A percentile compares a stretch with the other conserved stretches of the same genome.
These are phyloP conservation scores for Unio delphinus DNA, from an alignment of 2,888 invertebrate genomes.

Conservation along the genomic window DNA sequence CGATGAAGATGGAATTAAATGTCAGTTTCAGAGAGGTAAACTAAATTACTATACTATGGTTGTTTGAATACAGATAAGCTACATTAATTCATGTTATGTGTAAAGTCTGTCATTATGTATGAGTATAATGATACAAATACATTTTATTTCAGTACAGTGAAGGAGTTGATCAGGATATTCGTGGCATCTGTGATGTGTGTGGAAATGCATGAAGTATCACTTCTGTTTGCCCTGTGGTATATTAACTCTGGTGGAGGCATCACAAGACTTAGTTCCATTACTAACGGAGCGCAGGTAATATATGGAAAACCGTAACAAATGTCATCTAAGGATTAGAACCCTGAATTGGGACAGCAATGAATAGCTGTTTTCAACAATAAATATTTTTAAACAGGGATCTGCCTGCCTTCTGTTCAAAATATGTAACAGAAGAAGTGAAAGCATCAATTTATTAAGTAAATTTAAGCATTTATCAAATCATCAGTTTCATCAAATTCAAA, in stretches of 20 bases:
- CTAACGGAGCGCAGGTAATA: slow-evolving; percentile 54
- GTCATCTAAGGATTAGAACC: no score
- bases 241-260: slow-evolving; percentile 45
- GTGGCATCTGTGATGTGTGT: slow-evolving; percentile 52
- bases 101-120: neutral
- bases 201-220: slow-evolving; percentile 62
- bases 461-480: no score
- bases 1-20: no score
- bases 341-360: no score
- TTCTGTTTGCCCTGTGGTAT: slow-evolving; percentile 64
- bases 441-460: no score
- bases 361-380: no score
- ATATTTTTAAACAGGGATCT: no score
- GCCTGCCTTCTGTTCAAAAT: no score
- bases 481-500: no score
- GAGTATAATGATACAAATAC: neutral
- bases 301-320: neutral
- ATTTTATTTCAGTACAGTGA: slow-evolving; percentile 41
- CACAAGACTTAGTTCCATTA: slow-evolving; percentile 39
- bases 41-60: neutral
- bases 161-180: slow-evolving; percentile 46
- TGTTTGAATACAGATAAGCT: neutral
- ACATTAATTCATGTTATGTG: neutral
- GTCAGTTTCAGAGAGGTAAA: neutral
- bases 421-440: no score